These are phyloP conservation scores for Lithobius niger DNA, from an alignment of 1,140 invertebrate species.

Conservation along the genomic window DNA sequence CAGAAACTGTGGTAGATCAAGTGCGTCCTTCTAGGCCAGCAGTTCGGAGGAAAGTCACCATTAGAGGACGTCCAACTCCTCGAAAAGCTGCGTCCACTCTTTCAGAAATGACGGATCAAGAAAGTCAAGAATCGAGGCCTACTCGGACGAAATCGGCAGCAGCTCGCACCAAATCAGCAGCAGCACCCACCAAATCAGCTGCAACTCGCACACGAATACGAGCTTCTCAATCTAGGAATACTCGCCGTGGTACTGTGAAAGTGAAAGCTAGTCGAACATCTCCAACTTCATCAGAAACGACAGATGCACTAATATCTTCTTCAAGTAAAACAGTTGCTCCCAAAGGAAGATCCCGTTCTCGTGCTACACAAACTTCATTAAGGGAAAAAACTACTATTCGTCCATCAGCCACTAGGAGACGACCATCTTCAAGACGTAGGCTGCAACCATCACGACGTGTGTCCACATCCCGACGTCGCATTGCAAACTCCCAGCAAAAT, in stretches of 20 bases:
- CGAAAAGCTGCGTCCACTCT: too few species aligned
- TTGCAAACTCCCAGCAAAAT: not conserved
- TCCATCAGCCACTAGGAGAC: not conserved
- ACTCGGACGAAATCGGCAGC: not conserved
- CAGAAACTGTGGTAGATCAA: not conserved
- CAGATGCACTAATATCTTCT: not conserved
- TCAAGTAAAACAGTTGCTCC: not conserved
- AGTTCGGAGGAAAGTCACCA: not conserved
- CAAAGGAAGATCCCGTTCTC: not conserved
- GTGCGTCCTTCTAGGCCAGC: not conserved
- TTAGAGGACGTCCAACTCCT: not conserved
- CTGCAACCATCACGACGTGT: not conserved
- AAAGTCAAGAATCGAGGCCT: not conserved
- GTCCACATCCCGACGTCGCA: not conserved
- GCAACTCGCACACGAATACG: too few species aligned
- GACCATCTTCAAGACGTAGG: not conserved
- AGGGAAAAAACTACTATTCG: constrained; percentile 2
- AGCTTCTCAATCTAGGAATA: too few species aligned
- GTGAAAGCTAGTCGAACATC: not conserved
- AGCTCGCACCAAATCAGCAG: not conserved
- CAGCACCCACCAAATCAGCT: not conserved
- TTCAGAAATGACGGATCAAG: too few species aligned
- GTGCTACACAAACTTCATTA: not conserved
- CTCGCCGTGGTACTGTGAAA: not conserved
- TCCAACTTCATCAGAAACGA: not conserved